phyloP scores from a whole-genome alignment of 2,797 vertebrate genomes.

The Darevskia mixta region DNA sequence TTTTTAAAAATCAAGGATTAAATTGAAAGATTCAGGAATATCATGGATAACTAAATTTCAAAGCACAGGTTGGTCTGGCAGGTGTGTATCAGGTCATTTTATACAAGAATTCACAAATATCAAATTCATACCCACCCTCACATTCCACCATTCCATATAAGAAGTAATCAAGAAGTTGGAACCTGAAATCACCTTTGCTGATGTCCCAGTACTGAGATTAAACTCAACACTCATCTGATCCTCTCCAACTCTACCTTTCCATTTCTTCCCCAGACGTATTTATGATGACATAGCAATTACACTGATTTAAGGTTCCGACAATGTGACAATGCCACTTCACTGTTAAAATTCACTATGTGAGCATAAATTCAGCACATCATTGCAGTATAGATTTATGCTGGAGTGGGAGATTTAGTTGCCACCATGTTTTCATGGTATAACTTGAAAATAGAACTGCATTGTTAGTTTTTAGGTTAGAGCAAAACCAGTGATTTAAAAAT shows the following conservation, averaged over 20 bases:
- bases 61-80: not conserved
- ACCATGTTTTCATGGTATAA: conserved; percentile 2
- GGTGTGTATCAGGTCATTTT: not conserved
- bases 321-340: not conserved
- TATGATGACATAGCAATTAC: not conserved
- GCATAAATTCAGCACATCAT: conserved; percentile 4
- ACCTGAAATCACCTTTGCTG: not conserved
- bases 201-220: not conserved
- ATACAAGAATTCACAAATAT: not conserved
- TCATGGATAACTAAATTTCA: not conserved
- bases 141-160: not conserved
- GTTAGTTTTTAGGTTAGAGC: not conserved
- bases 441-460: not conserved
- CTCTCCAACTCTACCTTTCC: not conserved
- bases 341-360: not conserved
- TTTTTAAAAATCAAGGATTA: not conserved
- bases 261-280: not conserved
- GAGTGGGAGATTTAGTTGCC: not conserved
- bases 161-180: not conserved
- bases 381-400: conserved; percentile 1
- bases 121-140: not conserved
- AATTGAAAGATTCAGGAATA: not conserved
- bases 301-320: conserved; percentile 16
- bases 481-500: not conserved
- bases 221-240: not conserved